Conservation (phyloP, 2,797 vertebrate species). For the Spheniscus humboldti region DNA sequence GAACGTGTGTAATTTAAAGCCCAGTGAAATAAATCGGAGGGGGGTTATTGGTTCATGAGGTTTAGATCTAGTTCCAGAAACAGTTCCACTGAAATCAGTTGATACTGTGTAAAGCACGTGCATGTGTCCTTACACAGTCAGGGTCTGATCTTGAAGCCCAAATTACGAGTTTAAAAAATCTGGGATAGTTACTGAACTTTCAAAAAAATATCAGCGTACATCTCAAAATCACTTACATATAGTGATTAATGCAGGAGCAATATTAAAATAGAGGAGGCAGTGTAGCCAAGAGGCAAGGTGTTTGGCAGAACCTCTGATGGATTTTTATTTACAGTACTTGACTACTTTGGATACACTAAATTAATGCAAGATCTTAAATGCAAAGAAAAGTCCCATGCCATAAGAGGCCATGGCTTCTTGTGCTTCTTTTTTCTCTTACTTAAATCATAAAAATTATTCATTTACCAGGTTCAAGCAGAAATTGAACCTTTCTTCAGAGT, state of each 20-base stretch:
- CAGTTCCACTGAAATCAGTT: not conserved
- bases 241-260: not conserved
- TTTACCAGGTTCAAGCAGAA: not conserved
- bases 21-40: not conserved
- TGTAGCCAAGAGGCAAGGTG: not conserved
- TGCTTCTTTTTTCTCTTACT: not conserved
- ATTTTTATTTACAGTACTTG: not conserved
- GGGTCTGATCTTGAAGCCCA: not conserved
- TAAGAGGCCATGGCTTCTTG: not conserved
- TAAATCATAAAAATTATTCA: not conserved
- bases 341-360: not conserved
- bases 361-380: not conserved
- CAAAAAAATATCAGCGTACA: not conserved
- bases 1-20: not conserved
- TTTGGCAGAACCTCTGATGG: not conserved
- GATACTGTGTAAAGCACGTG: rapidly evolving
- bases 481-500: not conserved
- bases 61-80: not conserved
- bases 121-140: not conserved
- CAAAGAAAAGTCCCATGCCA: not conserved
- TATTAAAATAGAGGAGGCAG: not conserved
- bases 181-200: not conserved
- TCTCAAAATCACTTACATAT: not conserved
- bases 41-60: not conserved
- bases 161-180: not conserved